Base-by-base conservation (phyloP, 2,888 invertebrate genomes). In the Petrolisthes cinctipes region DNA sequence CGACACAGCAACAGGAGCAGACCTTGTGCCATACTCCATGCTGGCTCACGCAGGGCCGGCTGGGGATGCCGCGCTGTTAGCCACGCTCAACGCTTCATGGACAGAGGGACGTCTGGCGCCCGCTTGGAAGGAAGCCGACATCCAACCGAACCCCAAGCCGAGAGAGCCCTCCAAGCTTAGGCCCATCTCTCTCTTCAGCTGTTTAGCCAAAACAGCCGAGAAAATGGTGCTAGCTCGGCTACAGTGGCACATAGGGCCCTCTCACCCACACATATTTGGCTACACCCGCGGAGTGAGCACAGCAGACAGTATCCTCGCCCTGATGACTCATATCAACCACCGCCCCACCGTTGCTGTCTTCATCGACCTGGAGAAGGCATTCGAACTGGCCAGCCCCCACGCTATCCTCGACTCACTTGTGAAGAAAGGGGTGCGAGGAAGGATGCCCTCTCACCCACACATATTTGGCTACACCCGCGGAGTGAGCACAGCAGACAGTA, bases 211-310 rank as follows among this genome's bases (percentile, higher is more conserved):
- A 66, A 85, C 78, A 17, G 57, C 61, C 4, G 85, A 85, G 57
- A 57, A 17, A 17, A 85, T 85, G 85, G 85, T 78, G 57, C 85
- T 76, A 7, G 20, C 11, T 17, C 56, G 78, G 5, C 78, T 85
- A 5, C n/a, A 51, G 14, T 85, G 78, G 85, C 54, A 51, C 11
- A 23, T 78, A 4, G 51, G 79, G 9, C 20, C 14, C 17, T 54
- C 20, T 7, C 83, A 83, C 83, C 9, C 14, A 14, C 20, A 82
- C 68, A 14, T 20, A 9, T n/a, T 17, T 51, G 17, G 57, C 9
- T 82, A 23, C 71, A n/a, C 82, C n/a, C 7, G 57, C 11, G 81
- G 57, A 7, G 11, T 76, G 23, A 51, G 76, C 76, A 76, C 76
- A 53, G 76, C 7, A 11, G 51, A 51, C 37, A 76, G 76, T 9